Conservation (phyloP, 1,140 invertebrate genomes). For the Calephelis nemesis region DNA sequence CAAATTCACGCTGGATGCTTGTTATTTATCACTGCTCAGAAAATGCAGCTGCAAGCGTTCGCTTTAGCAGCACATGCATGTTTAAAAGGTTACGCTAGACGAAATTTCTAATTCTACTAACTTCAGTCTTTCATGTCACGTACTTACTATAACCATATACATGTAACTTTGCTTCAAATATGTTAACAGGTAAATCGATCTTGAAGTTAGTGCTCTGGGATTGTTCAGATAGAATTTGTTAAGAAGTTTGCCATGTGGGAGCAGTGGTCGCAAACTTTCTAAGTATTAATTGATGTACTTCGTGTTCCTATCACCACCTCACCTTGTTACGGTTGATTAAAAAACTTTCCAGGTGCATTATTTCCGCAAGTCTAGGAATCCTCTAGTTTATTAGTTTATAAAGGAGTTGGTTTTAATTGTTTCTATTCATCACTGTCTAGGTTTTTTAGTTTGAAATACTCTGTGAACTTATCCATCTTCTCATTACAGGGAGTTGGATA, state of each 20-base stretch:
- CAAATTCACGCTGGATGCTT: conserved; percentile 35
- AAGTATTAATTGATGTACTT: conserved; percentile 43
- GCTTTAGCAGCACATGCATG: conserved; percentile 22
- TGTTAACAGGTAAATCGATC: conserved; percentile 66
- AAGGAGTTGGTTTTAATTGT: not conserved
- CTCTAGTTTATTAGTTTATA: conserved; percentile 8
- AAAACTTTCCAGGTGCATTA: conserved; percentile 31
- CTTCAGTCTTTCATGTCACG: conserved; percentile 21
- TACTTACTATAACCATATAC: conserved; percentile 12
- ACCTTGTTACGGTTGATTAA: conserved; percentile 34
- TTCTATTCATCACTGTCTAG: not conserved
- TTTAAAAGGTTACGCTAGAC: conserved; percentile 26
- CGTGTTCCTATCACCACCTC: conserved; percentile 29
- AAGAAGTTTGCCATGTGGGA: conserved; percentile 43
- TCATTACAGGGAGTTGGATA: no score
- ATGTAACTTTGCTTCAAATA: conserved; percentile 46
- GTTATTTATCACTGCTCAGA: conserved; percentile 34
- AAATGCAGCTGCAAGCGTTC: conserved; percentile 35
- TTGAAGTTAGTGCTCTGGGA: conserved; percentile 47
- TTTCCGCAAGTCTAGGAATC: not conserved
- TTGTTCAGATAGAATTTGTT: conserved; percentile 59
- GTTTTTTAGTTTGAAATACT: no score
- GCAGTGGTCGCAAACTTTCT: conserved; percentile 36
- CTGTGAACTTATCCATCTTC: no score
- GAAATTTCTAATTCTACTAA: conserved; percentile 20